Evolutionary conservation across 2,888 invertebrate species (phyloP), one percentile per base, ranked within the genome.

Genomic region (Cerastis leucographa): DNA sequence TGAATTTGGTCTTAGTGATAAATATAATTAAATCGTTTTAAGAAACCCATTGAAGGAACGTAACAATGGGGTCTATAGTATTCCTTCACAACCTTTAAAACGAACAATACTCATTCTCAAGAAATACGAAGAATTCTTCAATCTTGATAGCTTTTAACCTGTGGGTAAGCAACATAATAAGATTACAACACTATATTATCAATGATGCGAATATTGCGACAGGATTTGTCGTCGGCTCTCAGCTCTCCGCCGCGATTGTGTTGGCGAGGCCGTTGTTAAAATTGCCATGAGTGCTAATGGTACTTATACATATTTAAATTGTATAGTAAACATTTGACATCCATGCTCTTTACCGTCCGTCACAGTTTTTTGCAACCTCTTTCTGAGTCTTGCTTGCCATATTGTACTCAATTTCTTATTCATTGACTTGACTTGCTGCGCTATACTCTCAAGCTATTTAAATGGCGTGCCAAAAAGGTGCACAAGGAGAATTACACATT

Each of bases 91-190:
- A 89, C 89, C 90, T 91, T 90, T 90, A 88, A 90, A 90, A 89
- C 89, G 81, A 92, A 93, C 92, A 92, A 92, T 92, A 90, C 91
- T 86, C 74, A 85, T 91, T 91, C 91, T 88, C 88, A 88, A 89
- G 89, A 92, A 89, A 89, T 86, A 86, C 79, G 78, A 88, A 81
- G 88, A 85, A 89, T 89, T 85, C 84, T 89, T 89, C 80, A 88
- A 95, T 95, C 94, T 94, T 93, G 93, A 94, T 95, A 91, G 90
- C 86, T 89, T 91, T 88, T 89, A 88, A 87, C 78, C 89, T 93
- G 94, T 95, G 94, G 93, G 94, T 94, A 94, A 93, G 92, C 90
- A 92, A 91, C 91, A 94, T 94, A 95, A 95, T 95, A 91, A 92
- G 88, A 92, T 95, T 95, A 93, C 95, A 91, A 94, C 93, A 95